These are phyloP conservation scores for Hypomecis atomaria DNA, from an alignment of 2,888 invertebrate genomes.

Conservation along the genomic window DNA sequence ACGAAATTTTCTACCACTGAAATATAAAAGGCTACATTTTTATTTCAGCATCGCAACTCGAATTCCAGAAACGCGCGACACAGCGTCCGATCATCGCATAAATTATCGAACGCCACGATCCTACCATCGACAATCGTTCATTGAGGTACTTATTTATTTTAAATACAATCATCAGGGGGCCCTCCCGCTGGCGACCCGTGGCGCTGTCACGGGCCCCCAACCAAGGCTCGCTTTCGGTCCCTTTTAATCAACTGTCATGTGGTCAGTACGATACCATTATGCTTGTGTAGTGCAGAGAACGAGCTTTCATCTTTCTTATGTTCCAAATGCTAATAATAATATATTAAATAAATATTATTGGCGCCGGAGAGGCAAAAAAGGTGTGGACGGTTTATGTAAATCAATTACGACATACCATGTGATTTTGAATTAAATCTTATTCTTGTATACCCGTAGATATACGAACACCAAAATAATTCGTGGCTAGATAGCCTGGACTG, in stretches of 20 bases:
- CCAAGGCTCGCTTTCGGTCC: slow-evolving; percentile 79
- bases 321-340: too few species aligned
- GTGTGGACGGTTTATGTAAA: too few species aligned
- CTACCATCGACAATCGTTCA: slow-evolving; percentile 78
- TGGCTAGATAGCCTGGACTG: too few species aligned
- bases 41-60: slow-evolving; percentile 25
- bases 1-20: not conserved
- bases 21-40: not conserved
- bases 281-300: slow-evolving; percentile 25
- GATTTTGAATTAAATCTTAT: too few species aligned
- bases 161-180: slow-evolving; percentile 84
- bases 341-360: too few species aligned
- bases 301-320: slow-evolving; percentile 9
- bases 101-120: slow-evolving; percentile 64
- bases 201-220: slow-evolving; percentile 82
- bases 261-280: slow-evolving; percentile 70
- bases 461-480: too few species aligned
- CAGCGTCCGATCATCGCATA: slow-evolving; percentile 48
- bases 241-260: slow-evolving; percentile 84
- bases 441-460: too few species aligned
- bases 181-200: slow-evolving; percentile 76
- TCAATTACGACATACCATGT: too few species aligned
- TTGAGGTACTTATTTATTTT: slow-evolving; percentile 85
- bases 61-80: slow-evolving; percentile 38
- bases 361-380: too few species aligned